Conservation (phyloP, 2,888 invertebrate species). For the Melipona bicolor region DNA sequence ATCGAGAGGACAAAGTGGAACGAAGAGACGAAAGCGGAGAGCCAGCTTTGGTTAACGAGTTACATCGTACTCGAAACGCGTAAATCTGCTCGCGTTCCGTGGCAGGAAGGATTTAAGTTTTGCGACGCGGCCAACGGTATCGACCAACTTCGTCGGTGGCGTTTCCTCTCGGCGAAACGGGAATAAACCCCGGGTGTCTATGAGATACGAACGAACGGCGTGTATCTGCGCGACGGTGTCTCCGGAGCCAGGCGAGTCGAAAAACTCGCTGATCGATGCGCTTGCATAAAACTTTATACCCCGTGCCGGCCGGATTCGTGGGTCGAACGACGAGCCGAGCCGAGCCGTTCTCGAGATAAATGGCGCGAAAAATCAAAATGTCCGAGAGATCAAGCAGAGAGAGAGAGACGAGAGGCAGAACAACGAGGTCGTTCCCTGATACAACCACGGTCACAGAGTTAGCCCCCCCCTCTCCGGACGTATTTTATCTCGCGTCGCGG, state of each 20-base stretch:
- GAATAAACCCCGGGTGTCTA: slow-evolving; percentile 57
- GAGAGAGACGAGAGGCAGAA: background rate
- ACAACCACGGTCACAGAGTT: background rate
- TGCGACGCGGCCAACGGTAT: background rate
- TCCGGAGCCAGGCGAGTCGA: too few relatives aligned
- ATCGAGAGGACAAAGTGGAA: too few relatives aligned
- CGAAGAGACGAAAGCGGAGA: background rate
- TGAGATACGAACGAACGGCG: background rate
- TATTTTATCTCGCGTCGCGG: slow-evolving; percentile 28
- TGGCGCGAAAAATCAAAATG: slow-evolving; percentile 62
- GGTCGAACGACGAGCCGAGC: slow-evolving; percentile 5
- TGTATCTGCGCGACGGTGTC: too few relatives aligned
- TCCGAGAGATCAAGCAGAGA: background rate
- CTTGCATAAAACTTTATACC: slow-evolving; percentile 63
- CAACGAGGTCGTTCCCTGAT: background rate
- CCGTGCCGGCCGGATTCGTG: slow-evolving; percentile 36
- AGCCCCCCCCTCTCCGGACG: background rate
- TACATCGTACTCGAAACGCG: slow-evolving; percentile 33
- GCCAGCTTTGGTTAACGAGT: background rate
- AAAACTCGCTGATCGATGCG: slow-evolving; percentile 44
- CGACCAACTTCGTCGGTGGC: background rate
- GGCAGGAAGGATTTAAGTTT: slow-evolving; percentile 62
- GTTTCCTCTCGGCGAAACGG: slow-evolving; percentile 34
- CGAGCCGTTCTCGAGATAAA: slow-evolving; percentile 49
- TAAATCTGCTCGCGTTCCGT: slow-evolving; percentile 49